Evolutionary conservation across 2,113 vertebrate genomes (phyloP), one percentile per base, ranked within the genome.

Genomic region (Numida meleagris): DNA sequence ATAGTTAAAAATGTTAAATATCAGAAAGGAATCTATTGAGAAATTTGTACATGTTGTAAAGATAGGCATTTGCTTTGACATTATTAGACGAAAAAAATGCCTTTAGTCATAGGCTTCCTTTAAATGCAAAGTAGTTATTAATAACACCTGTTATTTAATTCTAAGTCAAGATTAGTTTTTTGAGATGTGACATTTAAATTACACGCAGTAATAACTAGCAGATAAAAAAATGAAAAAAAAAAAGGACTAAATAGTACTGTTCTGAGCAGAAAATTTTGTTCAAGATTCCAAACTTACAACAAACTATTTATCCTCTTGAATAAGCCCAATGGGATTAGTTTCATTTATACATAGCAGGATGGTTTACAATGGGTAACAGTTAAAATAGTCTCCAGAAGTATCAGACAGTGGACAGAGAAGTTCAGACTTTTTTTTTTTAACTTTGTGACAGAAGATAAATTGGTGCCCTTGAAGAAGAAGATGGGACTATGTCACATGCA

Each of bases 161-260:
- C 68, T 48, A 92, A 74, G 83, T 72, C 18, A 83, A 77, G 50
- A 68, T 50, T 63, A 34, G 46, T 81, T 95, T 95, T 83, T 66
- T 66, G 24, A 86, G 61, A 48, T 65, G 24, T 65, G 51, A 84
- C 86, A 86, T 90, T 78, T 84, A 96, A 90, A 90, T 88, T 78
- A 82, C 36, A 92, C 46, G 61, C 13, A 78, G 65, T 33, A 81
- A 81, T 74, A 92, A 71, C 1, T 3, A 48, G 40, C 40, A 77
- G 62, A 90, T 27, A 65, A 61, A 84, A 89, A 82, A 31, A 33
- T 17, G 33, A 33, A 57, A 57, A 29, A 55, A 75, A 72, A 71
- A 75, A 77, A 55, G n/a, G 38, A 57, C 14, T 27, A 59, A 67
- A 63, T 6, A 83, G 55, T 79, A 57, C 14, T 68, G 14, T 58